Base-by-base conservation (phyloP, 2,888 invertebrate genomes). In the Cerceris ruficornis region DNA sequence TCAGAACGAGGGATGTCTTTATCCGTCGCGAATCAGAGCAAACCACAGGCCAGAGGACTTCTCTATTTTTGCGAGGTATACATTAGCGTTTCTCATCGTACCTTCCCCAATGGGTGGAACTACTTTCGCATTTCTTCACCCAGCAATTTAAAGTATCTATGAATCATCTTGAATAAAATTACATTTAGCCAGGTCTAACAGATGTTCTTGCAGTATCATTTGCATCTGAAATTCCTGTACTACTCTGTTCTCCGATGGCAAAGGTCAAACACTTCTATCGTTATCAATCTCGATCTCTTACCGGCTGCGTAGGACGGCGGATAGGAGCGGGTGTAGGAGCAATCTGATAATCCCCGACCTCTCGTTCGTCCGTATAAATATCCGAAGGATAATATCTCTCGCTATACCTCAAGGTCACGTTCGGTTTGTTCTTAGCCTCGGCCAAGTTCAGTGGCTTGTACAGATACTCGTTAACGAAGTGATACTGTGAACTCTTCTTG, bases 391-490 rank as follows among this genome's bases (percentile, higher is more conserved):
- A 97, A 91, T 96, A 97, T 86, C 97, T 94, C 90, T 97, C 97
- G 69, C 97, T 96, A 93, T 97, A 97, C 89, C 95, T 94, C 75
- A 94, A 85, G 8, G 96, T 96, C 5, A 96, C 95, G 90, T 97
- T 97, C 42, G 97, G 97, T 86, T 96, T 96, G 86, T 94, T 94
- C 90, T 96, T 95, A 65, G 95, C 96, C 91, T 97, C 97, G 88
- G 97, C 96, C 80, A 96, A 94, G 91, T 97, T 97, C 89, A 98
- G 93, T 2, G 98, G 97, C 88, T 97, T 96, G 94, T 98, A 98
- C 39, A 98, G 94, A 92, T 97, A 98, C 83, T 98, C 98, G 92
- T 98, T 98, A 84, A 98, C 97, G 91, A 98, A 97, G 92, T 98
- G 97, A 92, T 96, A 98, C 90, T 97, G 96, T 7, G 97, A 95